Percentiles rank a stretch among this genome's conserved stretches.
phyloP scores from a whole-genome alignment of 2,113 vertebrate genomes.

The Rhea americana region DNA sequence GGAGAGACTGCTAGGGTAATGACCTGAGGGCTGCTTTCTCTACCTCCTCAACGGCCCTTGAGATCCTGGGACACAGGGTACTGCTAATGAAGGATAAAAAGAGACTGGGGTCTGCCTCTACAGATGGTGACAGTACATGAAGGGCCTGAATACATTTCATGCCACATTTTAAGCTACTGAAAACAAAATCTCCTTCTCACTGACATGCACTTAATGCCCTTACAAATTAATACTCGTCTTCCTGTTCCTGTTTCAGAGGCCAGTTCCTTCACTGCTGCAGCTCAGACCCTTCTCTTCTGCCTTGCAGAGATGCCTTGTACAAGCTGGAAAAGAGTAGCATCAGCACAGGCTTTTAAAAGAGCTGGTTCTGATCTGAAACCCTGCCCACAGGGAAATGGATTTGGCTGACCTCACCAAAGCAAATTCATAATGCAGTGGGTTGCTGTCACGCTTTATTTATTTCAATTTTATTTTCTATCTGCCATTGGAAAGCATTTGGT shows the following conservation, averaged over 20 bases:
- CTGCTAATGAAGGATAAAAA: neutral
- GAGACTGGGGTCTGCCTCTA: neutral
- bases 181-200: neutral
- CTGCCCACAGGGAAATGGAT: neutral
- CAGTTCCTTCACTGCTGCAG: neutral
- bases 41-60: accelerated
- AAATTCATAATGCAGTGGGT: neutral
- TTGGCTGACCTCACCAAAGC: neutral
- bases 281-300: neutral
- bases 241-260: neutral
- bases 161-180: neutral
- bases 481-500: neutral
- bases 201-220: accelerated
- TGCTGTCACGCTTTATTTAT: neutral
- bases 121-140: accelerated
- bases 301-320: neutral
- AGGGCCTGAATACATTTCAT: neutral
- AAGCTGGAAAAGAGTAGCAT: neutral
- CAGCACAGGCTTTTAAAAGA: neutral
- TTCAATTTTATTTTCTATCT: neutral
- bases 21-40: neutral
- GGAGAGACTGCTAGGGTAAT: neutral
- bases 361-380: neutral
- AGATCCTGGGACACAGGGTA: neutral
- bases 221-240: neutral